These are phyloP conservation scores for Ormia ochracea DNA, from an alignment of 2,888 invertebrate genomes.

Conservation along the genomic window DNA sequence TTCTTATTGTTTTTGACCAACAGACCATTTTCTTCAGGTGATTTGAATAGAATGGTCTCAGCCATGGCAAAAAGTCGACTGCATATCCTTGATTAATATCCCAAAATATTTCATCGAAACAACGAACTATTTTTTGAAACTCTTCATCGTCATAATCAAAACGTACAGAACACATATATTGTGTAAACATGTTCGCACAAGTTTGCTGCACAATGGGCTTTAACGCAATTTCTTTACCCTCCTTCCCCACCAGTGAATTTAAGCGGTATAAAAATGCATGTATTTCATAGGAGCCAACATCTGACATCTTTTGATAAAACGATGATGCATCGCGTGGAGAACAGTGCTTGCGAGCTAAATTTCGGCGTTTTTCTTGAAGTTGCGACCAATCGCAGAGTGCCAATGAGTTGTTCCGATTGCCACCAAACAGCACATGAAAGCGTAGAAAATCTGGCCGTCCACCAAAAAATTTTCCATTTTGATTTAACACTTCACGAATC, in stretches of 20 bases:
- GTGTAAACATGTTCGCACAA: conserved; percentile 89
- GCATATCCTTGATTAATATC: conserved; percentile 94
- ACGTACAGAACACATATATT: conserved; percentile 90
- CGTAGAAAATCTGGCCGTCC: conserved; percentile 88
- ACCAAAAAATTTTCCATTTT: conserved; percentile 88
- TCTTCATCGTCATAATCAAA: conserved; percentile 84
- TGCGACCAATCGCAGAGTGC: conserved; percentile 93
- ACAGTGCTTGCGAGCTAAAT: conserved; percentile 87
- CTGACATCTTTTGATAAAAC: conserved; percentile 84
- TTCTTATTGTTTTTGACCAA: conserved; percentile 84
- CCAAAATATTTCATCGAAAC: conserved; percentile 92
- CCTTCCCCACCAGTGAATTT: conserved; percentile 72
- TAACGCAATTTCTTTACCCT: conserved; percentile 78
- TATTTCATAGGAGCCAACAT: conserved; percentile 83
- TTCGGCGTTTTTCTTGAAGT: conserved; percentile 86
- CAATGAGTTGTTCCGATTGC: conserved; percentile 89
- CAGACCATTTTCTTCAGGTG: conserved; percentile 83
- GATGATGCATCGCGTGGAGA: conserved; percentile 86
- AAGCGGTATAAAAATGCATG: conserved; percentile 80
- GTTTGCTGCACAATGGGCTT: conserved; percentile 85
- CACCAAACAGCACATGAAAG: conserved; percentile 88
- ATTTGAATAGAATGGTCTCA: conserved; percentile 83
- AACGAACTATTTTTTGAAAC: conserved; percentile 83
- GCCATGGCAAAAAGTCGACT: conserved; percentile 90
- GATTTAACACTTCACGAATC: conserved; percentile 85